These are phyloP conservation scores for Tapirus indicus DNA, from an alignment of 2,797 vertebrate species.

Conservation along the genomic window DNA sequence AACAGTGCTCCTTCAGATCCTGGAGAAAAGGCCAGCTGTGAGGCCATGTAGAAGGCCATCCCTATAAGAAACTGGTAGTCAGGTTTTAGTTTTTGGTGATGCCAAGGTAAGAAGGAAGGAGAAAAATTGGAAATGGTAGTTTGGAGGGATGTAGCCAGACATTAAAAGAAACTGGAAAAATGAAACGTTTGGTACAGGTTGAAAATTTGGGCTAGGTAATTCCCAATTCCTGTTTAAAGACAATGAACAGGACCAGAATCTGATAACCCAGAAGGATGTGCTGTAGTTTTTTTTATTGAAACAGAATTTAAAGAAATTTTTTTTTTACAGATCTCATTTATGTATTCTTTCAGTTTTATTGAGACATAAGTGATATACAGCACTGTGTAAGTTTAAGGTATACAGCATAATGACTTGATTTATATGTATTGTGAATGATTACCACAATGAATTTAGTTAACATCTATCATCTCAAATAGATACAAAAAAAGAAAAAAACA, in stretches of 20 bases:
- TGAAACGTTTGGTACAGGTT: not conserved
- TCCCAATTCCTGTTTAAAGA: not conserved
- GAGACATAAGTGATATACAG: not conserved
- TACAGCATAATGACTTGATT: not conserved
- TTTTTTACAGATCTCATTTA: not conserved
- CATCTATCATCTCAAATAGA: not conserved
- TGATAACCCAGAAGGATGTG: not conserved
- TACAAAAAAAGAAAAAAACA: not conserved
- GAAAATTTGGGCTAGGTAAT: not conserved
- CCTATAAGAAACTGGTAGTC: not conserved
- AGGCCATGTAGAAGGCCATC: not conserved
- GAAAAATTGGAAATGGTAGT: not conserved
- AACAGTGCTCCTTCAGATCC: not conserved
- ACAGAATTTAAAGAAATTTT: not conserved
- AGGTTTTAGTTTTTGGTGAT: slow-evolving; percentile 1
- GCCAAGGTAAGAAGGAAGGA: not conserved
- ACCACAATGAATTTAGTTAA: not conserved
- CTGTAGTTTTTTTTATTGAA: not conserved
- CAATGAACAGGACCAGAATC: not conserved
- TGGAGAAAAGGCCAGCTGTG: not conserved
- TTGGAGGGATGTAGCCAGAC: not conserved
- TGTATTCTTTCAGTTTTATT: not conserved
- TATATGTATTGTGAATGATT: not conserved
- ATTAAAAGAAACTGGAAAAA: not conserved
- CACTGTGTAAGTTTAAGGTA: not conserved